phyloP scores from a whole-genome alignment of 2,888 invertebrate species.

The Morinoia aosen region DNA sequence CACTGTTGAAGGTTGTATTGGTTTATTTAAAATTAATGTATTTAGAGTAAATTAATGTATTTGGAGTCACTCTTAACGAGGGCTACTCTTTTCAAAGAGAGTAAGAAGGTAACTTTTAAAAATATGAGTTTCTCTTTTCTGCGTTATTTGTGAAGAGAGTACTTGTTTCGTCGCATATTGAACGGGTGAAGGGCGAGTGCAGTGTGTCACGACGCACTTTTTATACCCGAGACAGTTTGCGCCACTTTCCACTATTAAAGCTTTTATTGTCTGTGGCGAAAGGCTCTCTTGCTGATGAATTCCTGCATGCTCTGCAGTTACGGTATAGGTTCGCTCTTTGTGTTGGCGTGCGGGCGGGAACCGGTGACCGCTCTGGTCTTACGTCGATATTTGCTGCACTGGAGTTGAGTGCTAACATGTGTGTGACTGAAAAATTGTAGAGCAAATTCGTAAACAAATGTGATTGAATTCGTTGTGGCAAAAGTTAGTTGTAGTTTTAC shows the following conservation, averaged over 20 bases:
- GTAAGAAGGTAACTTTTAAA: neutral
- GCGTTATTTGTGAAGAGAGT: neutral
- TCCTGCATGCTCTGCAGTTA: conserved; percentile 9
- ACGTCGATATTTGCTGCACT: neutral
- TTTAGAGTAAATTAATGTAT: too few relatives aligned
- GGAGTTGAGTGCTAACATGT: neutral
- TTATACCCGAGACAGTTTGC: neutral
- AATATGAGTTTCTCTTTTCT: neutral
- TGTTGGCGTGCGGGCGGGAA: neutral
- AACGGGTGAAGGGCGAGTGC: neutral
- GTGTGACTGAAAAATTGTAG: too few relatives aligned
- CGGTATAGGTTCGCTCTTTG: neutral
- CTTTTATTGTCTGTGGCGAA: neutral
- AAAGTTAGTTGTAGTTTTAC: too few relatives aligned
- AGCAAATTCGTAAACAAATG: too few relatives aligned
- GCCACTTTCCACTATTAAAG: neutral
- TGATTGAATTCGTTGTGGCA: too few relatives aligned
- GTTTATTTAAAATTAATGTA: too few relatives aligned
- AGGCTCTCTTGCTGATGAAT: neutral
- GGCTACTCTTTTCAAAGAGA: neutral
- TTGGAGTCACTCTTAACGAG: neutral
- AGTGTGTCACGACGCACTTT: neutral
- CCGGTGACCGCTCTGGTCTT: neutral
- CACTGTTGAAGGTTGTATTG: too few relatives aligned
- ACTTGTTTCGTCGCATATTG: neutral